phyloP scores from a whole-genome alignment of 2,888 invertebrate species.

The Adineta ricciae region DNA sequence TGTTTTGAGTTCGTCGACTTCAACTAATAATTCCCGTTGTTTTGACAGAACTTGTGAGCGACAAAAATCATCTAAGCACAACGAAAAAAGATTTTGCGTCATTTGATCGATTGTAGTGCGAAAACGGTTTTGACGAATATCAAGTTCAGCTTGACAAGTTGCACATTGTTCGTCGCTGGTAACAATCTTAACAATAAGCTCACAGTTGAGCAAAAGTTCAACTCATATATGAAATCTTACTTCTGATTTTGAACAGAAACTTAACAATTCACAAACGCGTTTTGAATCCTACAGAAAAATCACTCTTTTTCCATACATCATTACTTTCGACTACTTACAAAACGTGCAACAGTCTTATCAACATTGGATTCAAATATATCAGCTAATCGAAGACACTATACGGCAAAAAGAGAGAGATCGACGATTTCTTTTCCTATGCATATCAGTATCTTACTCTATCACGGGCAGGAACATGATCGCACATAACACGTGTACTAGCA shows the following conservation, averaged over 20 bases:
- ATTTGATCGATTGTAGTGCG: background rate
- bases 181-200: background rate
- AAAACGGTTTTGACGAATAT: background rate
- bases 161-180: background rate
- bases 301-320: too few relatives aligned
- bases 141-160: background rate
- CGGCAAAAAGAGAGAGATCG: background rate
- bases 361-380: background rate
- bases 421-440: background rate
- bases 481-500: background rate
- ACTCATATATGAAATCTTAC: background rate
- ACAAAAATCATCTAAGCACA: background rate
- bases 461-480: background rate
- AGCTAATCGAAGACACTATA: background rate
- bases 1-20: background rate
- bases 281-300: background rate
- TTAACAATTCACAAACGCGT: background rate
- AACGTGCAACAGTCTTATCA: background rate
- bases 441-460: background rate
- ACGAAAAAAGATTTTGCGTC: background rate
- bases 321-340: background rate
- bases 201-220: too few relatives aligned
- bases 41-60: background rate
- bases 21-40: background rate
- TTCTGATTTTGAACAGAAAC: background rate